A percentile compares a stretch with the other conserved stretches of the same genome.
phyloP scores from a whole-genome alignment of 2,113 vertebrate species.

The Poicephalus meyeri region DNA sequence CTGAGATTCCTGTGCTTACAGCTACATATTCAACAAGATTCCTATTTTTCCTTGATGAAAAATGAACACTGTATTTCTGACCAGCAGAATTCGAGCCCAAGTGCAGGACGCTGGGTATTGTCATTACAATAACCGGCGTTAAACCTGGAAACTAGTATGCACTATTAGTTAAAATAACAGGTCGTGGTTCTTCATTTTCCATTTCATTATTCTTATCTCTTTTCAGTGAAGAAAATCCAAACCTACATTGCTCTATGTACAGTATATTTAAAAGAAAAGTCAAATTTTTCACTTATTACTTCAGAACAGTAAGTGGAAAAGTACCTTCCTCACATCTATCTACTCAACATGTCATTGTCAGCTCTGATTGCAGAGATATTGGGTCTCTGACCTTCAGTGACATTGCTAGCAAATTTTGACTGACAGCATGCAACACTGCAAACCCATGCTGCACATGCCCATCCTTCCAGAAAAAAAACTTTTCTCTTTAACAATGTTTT shows the following conservation, averaged over 20 bases:
- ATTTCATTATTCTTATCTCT: neutral
- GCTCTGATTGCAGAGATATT: slow-evolving; percentile 69
- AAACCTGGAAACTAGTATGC: neutral
- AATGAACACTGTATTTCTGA: neutral
- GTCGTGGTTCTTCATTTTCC: neutral
- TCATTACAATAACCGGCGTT: neutral
- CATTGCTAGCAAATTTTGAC: slow-evolving; percentile 74
- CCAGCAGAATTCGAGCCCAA: neutral
- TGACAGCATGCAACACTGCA: slow-evolving; percentile 67
- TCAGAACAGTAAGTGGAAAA: neutral
- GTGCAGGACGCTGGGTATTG: neutral
- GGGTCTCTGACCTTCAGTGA: slow-evolving; percentile 77
- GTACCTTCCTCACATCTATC: slow-evolving; percentile 49
- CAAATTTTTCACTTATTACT: slow-evolving; percentile 31
- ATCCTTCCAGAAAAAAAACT: slow-evolving; percentile 57
- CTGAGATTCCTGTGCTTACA: neutral
- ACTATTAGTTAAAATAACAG: neutral
- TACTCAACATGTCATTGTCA: slow-evolving; percentile 45
- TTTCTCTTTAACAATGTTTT: neutral
- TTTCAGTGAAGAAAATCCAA: neutral
- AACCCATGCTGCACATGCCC: slow-evolving; percentile 27
- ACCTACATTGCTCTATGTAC: neutral
- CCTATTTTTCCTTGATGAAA: neutral
- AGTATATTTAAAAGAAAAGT: slow-evolving; percentile 19
- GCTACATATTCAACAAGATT: neutral